A percentile compares a stretch with the other conserved stretches of the same genome.
phyloP scores from a whole-genome alignment of 2,888 invertebrate species.

The Ophion ventricosus region DNA sequence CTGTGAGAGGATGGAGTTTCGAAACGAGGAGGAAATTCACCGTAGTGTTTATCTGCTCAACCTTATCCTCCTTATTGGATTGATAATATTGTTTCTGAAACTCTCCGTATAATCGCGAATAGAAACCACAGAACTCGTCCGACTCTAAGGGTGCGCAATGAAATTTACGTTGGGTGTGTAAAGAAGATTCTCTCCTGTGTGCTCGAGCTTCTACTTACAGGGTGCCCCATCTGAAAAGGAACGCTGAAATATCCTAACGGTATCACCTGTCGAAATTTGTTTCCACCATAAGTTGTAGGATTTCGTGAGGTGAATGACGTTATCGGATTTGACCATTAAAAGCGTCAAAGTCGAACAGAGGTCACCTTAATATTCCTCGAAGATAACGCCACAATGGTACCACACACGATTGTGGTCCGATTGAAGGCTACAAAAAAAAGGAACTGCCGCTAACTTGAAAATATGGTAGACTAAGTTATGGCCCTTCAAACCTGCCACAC shows the following conservation, averaged over 20 bases:
- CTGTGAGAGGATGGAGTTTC: not conserved
- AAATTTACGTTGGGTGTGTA: slow-evolving; percentile 43
- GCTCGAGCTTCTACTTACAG: not conserved
- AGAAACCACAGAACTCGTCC: slow-evolving; percentile 51
- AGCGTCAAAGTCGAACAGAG: too few species aligned
- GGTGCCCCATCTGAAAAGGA: not conserved
- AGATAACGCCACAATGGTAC: too few species aligned
- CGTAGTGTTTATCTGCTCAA: not conserved
- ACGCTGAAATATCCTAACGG: not conserved
- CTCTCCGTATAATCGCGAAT: slow-evolving; percentile 46
- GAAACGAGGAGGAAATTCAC: not conserved
- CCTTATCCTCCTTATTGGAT: slow-evolving; percentile 35
- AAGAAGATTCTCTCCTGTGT: slow-evolving; percentile 28
- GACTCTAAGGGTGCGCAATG: slow-evolving; percentile 20
- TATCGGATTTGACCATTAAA: too few species aligned
- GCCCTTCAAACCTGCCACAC: too few species aligned
- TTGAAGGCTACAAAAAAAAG: too few species aligned
- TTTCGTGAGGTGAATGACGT: too few species aligned
- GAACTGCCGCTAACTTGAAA: too few species aligned
- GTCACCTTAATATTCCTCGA: too few species aligned
- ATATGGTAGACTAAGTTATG: too few species aligned
- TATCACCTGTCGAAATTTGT: not conserved
- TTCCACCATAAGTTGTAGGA: not conserved
- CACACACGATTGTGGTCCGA: too few species aligned
- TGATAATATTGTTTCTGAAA: slow-evolving; percentile 49